phyloP scores from a whole-genome alignment of 2,113 vertebrate genomes.

The Lepus americanus region DNA sequence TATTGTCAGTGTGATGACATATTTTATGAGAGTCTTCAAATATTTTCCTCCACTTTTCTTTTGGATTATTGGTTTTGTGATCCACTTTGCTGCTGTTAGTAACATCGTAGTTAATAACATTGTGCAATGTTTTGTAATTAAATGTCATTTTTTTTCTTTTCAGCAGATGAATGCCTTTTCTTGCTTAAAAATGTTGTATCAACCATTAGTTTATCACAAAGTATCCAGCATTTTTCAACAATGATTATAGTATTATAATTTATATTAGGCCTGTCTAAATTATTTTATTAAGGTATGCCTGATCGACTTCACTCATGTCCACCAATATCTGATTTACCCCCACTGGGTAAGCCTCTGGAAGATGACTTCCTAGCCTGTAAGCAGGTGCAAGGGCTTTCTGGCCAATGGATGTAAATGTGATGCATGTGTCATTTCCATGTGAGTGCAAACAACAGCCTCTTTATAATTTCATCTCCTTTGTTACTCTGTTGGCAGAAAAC shows the following conservation, averaged over 20 bases:
- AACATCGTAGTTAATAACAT: background rate
- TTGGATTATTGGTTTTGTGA: background rate
- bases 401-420: too few relatives aligned
- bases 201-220: background rate
- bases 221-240: background rate
- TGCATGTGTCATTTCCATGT: background rate
- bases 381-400: background rate
- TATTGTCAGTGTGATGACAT: background rate
- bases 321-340: background rate
- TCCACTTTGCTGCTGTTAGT: background rate
- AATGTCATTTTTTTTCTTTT: background rate
- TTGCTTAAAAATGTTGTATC: background rate
- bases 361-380: background rate
- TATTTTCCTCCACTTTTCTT: background rate
- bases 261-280: background rate
- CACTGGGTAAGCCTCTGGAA: background rate
- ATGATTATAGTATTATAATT: background rate
- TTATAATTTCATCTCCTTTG: background rate
- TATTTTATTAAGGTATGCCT: background rate
- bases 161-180: background rate
- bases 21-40: background rate
- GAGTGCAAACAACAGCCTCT: background rate
- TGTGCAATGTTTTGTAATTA: conserved; percentile 17
- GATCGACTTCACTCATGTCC: background rate
- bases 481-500: background rate